phyloP scores from a whole-genome alignment of 1,140 invertebrate genomes.

The Anoplolepis gracilipes region DNA sequence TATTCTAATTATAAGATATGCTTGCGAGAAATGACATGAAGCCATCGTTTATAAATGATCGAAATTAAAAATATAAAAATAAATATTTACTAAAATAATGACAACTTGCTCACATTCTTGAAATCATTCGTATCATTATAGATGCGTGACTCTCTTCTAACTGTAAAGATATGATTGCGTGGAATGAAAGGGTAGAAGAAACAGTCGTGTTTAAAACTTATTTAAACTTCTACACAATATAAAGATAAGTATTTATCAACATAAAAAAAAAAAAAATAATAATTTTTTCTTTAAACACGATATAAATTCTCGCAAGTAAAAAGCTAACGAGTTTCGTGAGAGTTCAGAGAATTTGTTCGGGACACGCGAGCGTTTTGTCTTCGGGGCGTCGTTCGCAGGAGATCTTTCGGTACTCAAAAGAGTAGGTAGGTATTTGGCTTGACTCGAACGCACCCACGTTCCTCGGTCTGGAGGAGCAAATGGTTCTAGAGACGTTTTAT shows the following conservation, averaged over 20 bases:
- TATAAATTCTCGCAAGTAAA: background rate
- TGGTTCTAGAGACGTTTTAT: slow-evolving; percentile 81
- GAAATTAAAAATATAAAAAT: background rate
- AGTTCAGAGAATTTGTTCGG: slow-evolving; percentile 65
- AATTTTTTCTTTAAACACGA: too few relatives aligned
- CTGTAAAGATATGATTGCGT: too few relatives aligned
- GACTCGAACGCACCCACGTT: slow-evolving; percentile 73
- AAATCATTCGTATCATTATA: background rate
- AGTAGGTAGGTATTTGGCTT: slow-evolving; percentile 51
- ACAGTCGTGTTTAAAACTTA: background rate
- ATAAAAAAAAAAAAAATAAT: background rate
- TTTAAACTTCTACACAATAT: background rate
- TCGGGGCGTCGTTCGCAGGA: slow-evolving; percentile 71
- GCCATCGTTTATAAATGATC: background rate
- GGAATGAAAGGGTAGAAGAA: background rate
- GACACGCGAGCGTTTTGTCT: slow-evolving; percentile 75
- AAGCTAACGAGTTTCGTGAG: slow-evolving; percentile 62
- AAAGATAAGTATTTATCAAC: background rate
- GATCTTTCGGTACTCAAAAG: slow-evolving; percentile 62
- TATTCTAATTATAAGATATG: background rate
- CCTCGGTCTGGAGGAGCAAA: slow-evolving; percentile 67
- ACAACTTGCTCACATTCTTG: slow-evolving; percentile 20
- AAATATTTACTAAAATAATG: slow-evolving; percentile 33
- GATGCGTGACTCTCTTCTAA: background rate
- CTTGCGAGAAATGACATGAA: background rate